Conservation (phyloP, 2,797 vertebrate species). For the Anguilla megastoma region DNA sequence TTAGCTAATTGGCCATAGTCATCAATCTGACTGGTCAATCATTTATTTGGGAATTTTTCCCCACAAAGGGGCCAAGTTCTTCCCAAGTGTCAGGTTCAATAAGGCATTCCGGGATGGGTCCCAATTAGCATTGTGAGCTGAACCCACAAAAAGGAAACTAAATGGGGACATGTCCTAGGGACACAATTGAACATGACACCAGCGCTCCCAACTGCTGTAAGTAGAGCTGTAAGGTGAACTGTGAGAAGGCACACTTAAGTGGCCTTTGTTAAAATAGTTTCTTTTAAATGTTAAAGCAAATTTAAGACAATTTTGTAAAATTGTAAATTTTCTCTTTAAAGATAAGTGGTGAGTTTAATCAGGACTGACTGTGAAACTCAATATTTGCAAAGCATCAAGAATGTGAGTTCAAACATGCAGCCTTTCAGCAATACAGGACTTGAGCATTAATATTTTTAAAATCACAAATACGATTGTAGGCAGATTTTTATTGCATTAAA, state of each 20-base stretch:
- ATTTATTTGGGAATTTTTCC: conserved; percentile 75
- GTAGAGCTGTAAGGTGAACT: conserved; percentile 37
- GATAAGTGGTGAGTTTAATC: neutral
- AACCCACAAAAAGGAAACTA: conserved; percentile 70
- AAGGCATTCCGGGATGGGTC: conserved; percentile 69
- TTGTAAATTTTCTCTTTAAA: neutral
- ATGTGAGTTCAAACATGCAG: no score
- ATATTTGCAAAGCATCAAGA: no score
- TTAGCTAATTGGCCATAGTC: conserved; percentile 83
- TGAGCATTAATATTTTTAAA: no score
- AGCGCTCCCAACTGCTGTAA: conserved; percentile 64
- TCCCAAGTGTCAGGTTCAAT: conserved; percentile 82
- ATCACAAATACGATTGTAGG: no score
- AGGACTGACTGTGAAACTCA: neutral
- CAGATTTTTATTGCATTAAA: no score
- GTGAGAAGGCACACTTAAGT: neutral
- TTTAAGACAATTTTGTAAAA: neutral
- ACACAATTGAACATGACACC: conserved; percentile 77
- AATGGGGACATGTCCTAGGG: conserved; percentile 68
- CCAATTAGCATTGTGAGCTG: conserved; percentile 84
- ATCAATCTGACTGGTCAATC: conserved; percentile 82
- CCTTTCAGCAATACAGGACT: no score
- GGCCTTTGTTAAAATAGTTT: neutral
- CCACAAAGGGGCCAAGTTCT: conserved; percentile 71
- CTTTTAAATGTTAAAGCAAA: neutral